A percentile compares a stretch with the other conserved stretches of the same genome.
Evolutionary conservation across 2,888 invertebrate species (phyloP).

Genomic region (Heliconius sara): DNA sequence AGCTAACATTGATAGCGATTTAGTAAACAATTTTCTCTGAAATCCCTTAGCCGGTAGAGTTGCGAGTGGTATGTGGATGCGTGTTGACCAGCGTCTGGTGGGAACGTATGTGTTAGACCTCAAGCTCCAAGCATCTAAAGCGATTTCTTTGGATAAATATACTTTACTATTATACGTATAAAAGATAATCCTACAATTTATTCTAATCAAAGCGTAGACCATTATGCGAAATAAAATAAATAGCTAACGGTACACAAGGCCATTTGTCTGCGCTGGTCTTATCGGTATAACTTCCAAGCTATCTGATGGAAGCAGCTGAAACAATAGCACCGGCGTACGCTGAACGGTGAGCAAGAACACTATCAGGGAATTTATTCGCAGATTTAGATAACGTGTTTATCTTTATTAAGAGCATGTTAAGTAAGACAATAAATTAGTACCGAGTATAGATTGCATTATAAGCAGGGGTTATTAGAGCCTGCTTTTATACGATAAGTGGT

Average conservation of each 20-base stretch:
- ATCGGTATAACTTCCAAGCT: conserved; percentile 42
- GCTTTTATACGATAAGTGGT: conserved; percentile 74
- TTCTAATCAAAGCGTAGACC: not conserved
- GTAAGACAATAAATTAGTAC: conserved; percentile 56
- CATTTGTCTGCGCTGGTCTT: conserved; percentile 45
- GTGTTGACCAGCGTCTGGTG: conserved; percentile 9
- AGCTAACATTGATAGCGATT: conserved; percentile 47
- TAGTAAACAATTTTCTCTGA: conserved; percentile 40
- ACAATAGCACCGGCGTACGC: conserved; percentile 44
- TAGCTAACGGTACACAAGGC: conserved; percentile 41
- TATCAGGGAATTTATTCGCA: conserved; percentile 51
- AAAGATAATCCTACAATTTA: not conserved
- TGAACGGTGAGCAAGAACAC: conserved; percentile 43
- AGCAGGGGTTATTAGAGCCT: conserved; percentile 66
- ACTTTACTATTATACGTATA: not conserved
- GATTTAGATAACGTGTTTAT: conserved; percentile 55
- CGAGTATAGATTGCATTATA: conserved; percentile 52
- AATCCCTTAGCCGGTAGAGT: conserved; percentile 10
- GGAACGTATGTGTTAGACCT: not conserved
- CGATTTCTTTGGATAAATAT: not conserved
- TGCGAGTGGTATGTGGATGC: conserved; percentile 11
- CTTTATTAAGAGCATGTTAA: conserved; percentile 55
- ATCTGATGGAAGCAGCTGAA: conserved; percentile 44
- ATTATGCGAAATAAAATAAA: conserved; percentile 50
- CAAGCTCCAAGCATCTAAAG: not conserved